These are phyloP conservation scores for Crypturellus tataupa DNA, from an alignment of 2,797 vertebrate genomes.

Conservation along the genomic window DNA sequence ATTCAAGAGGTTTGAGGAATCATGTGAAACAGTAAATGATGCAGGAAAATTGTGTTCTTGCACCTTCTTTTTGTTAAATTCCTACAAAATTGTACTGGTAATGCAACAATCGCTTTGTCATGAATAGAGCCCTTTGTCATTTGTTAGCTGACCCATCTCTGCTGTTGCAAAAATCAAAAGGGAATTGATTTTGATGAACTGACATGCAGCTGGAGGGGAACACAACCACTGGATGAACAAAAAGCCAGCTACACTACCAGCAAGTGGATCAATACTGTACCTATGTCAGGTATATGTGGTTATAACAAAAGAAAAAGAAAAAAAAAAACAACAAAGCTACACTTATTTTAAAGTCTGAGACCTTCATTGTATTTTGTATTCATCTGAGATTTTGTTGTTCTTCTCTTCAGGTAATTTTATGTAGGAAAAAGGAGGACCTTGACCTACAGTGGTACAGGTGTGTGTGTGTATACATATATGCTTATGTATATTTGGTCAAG, in stretches of 20 bases:
- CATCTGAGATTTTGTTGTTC: background rate
- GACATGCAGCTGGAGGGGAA: slow-evolving; percentile 56
- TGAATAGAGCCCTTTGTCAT: slow-evolving; percentile 64
- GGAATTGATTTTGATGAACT: slow-evolving; percentile 71
- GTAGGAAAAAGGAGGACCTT: background rate
- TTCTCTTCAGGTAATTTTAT: background rate
- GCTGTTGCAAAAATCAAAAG: slow-evolving; percentile 74
- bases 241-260: slow-evolving; percentile 8
- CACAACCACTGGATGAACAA: slow-evolving; percentile 42
- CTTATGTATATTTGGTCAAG: background rate
- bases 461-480: background rate
- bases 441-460: background rate
- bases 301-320: background rate
- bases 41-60: slow-evolving; percentile 59
- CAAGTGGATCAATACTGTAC: background rate
- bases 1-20: background rate
- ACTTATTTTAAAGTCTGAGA: background rate
- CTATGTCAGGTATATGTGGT: slow-evolving; percentile 57
- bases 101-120: slow-evolving; percentile 50
- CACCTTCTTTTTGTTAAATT: slow-evolving; percentile 59
- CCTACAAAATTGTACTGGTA: slow-evolving; percentile 65
- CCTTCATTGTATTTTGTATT: background rate
- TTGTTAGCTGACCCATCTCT: slow-evolving; percentile 72
- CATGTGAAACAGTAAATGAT: slow-evolving; percentile 33
- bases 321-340: background rate